Percentiles rank a stretch among this genome's conserved stretches.
phyloP scores from a whole-genome alignment of 1,140 invertebrate genomes.

The fruit fly (Drosophila melanogaster) region Release_6_plus_ISO1_MT NT_033779.5:20461501-20462000 shows the following conservation, averaged over 20 bases:
- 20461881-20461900: no score
- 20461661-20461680: no score
- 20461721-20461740: not conserved
- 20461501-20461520: constrained; percentile 36
- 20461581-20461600: constrained; percentile 27
- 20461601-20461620: constrained; percentile 34
- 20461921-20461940: not conserved
- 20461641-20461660: constrained; percentile 1
- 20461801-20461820: not conserved
- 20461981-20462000: constrained; percentile 53
- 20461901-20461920: no score
- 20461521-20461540: constrained; percentile 61
- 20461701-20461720: not conserved
- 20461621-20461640: constrained; percentile 8
- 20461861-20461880: not conserved
- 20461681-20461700: not conserved
- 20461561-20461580: constrained; percentile 62
- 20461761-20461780: no score
- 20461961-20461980: constrained; percentile 57
- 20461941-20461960: constrained; percentile 58
- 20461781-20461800: no score
- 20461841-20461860: not conserved
- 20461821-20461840: not conserved
- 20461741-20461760: no score
- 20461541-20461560: constrained; percentile 78